A percentile compares a stretch with the other conserved stretches of the same genome.
Evolutionary conservation across 2,113 vertebrate species (phyloP).

Genomic region (Nesospiza acunhae): DNA sequence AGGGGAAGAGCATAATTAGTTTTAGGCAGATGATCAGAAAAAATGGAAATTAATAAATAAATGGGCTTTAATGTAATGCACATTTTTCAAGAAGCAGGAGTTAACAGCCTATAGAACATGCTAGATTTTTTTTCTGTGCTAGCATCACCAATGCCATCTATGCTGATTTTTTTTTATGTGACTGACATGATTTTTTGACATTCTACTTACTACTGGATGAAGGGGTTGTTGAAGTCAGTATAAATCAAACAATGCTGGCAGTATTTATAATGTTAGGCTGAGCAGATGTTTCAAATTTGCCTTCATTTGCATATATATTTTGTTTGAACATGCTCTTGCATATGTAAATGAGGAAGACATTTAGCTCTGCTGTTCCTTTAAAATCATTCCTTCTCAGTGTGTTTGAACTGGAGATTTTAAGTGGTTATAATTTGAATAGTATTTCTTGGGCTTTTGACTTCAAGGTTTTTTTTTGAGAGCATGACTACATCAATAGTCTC

Average conservation of each 20-base stretch:
- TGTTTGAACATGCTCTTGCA: constrained; percentile 78
- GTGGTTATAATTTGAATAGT: constrained; percentile 52
- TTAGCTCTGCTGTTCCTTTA: constrained; percentile 73
- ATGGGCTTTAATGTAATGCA: background rate
- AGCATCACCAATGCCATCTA: background rate
- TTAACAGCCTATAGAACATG: background rate
- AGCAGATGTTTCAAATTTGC: constrained; percentile 91
- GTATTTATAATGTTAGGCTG: constrained; percentile 79
- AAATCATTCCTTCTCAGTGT: constrained; percentile 70
- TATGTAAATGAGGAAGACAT: constrained; percentile 82
- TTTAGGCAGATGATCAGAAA: constrained; percentile 47
- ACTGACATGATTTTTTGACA: constrained; percentile 76
- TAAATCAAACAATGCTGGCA: constrained; percentile 78
- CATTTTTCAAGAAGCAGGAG: background rate
- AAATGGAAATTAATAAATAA: constrained; percentile 40
- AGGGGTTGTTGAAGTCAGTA: constrained; percentile 81
- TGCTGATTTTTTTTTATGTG: background rate
- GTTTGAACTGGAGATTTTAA: constrained; percentile 70
- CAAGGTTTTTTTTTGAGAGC: constrained; percentile 1
- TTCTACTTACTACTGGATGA: constrained; percentile 73
- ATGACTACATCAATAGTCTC: background rate
- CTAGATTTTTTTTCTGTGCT: background rate
- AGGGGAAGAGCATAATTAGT: constrained; percentile 14
- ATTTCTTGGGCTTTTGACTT: constrained; percentile 60
- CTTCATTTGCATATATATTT: constrained; percentile 90